Evolutionary conservation across 2,888 invertebrate genomes (phyloP).

Genomic region (Coronaproctus castanopsis): DNA sequence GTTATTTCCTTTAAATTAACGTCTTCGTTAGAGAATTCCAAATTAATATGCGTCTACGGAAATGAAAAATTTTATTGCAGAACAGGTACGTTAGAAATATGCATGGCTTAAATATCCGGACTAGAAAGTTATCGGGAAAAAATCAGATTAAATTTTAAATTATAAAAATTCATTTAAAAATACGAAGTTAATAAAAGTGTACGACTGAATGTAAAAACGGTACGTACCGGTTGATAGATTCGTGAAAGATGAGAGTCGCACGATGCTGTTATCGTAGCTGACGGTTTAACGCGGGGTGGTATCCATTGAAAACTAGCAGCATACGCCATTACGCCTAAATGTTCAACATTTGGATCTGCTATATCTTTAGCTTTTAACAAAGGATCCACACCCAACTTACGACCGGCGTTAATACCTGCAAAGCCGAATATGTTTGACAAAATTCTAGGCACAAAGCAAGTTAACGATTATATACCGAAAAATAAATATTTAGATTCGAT

Average conservation of each 20-base stretch:
- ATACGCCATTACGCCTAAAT: conserved; percentile 94
- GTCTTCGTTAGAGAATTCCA: conserved; percentile 48
- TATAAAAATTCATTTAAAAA: too few relatives aligned
- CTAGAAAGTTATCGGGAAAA: too few relatives aligned
- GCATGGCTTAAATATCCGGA: too few relatives aligned
- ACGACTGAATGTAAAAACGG: too few relatives aligned
- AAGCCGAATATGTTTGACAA: conserved; percentile 9
- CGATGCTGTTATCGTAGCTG: conserved; percentile 58
- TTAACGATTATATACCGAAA: too few relatives aligned
- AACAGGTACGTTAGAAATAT: too few relatives aligned
- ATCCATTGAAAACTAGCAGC: conserved; percentile 81
- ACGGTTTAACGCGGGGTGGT: conserved; percentile 59
- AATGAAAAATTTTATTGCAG: neutral
- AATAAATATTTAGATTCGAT: too few relatives aligned
- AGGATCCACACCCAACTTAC: conserved; percentile 60
- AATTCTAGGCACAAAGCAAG: too few relatives aligned
- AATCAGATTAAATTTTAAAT: too few relatives aligned
- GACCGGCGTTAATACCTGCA: conserved; percentile 37
- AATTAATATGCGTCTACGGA: conserved; percentile 53
- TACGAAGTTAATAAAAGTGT: too few relatives aligned
- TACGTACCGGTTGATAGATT: conserved; percentile 67
- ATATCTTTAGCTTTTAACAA: conserved; percentile 82
- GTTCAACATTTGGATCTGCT: conserved; percentile 85
- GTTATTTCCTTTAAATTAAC: conserved; percentile 49
- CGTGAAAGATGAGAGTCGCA: conserved; percentile 66